These are phyloP conservation scores for Henricia sp. DNA, from an alignment of 53 echinoderm and acorn worm genomes.

Conservation along the genomic window DNA sequence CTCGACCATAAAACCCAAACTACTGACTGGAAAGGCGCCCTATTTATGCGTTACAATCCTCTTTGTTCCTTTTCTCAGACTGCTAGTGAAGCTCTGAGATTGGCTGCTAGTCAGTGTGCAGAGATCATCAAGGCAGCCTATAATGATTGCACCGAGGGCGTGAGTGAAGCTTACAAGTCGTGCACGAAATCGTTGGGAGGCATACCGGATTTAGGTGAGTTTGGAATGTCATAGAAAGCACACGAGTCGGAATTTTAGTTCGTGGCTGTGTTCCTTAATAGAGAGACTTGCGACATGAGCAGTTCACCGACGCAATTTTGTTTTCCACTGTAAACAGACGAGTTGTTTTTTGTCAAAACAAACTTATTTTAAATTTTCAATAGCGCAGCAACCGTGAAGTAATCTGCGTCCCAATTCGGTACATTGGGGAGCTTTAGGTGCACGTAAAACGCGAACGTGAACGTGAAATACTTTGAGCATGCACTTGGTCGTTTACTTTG, in stretches of 20 bases:
- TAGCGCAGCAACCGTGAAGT: too few species aligned
- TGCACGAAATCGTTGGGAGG: conserved; percentile 50
- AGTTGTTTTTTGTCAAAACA: background rate
- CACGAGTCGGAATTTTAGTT: too few species aligned
- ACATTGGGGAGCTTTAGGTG: too few species aligned
- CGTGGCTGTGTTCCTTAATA: background rate
- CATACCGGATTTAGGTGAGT: conserved; percentile 16
- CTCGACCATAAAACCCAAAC: too few species aligned
- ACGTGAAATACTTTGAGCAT: too few species aligned
- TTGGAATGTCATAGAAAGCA: background rate
- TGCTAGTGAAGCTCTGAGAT: conserved; percentile 53
- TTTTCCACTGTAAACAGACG: too few species aligned
- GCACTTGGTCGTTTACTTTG: too few species aligned
- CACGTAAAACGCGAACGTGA: too few species aligned
- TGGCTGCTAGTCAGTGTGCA: conserved; percentile 62
- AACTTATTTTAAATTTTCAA: background rate
- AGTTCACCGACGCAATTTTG: background rate
- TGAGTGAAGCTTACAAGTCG: conserved; percentile 60
- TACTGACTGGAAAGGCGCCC: too few species aligned
- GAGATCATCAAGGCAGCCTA: conserved; percentile 70
- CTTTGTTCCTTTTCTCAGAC: conserved; percentile 31
- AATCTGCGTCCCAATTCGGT: background rate
- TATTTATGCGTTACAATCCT: too few species aligned
- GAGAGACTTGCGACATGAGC: background rate
- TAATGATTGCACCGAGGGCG: conserved; percentile 48